Percentiles rank a stretch among this genome's conserved stretches.
Evolutionary conservation across 2,797 vertebrate genomes (phyloP).

Genomic region (Brachyalestes nurse): DNA sequence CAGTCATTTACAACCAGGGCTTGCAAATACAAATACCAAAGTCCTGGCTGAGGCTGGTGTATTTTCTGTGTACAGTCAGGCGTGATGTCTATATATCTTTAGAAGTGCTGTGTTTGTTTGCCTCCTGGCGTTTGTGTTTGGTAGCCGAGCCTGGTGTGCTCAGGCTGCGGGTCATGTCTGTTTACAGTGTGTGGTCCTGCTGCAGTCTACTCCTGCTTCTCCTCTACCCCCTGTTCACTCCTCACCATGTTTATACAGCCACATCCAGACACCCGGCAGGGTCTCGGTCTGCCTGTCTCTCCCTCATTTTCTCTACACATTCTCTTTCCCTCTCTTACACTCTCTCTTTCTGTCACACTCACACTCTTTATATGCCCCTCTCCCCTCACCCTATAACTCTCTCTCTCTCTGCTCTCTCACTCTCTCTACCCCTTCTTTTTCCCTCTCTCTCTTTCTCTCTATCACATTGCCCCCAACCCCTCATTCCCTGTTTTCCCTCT

Average conservation of each 20-base stretch:
- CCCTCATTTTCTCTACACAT: conserved; percentile 14
- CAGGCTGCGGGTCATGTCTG: conserved; percentile 55
- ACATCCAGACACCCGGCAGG: conserved; percentile 31
- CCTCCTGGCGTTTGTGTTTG: conserved; percentile 49
- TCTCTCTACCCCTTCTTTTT: neutral
- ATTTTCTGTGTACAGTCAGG: conserved; percentile 35
- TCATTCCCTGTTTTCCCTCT: conserved; percentile 8
- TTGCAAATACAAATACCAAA: conserved; percentile 32
- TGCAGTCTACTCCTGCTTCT: conserved; percentile 42
- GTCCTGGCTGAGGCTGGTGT: conserved; percentile 27
- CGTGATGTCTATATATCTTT: conserved; percentile 47
- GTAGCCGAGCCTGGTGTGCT: conserved; percentile 44
- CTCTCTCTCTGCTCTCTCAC: neutral
- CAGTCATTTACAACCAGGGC: conserved; percentile 20
- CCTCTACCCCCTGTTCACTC: conserved; percentile 45
- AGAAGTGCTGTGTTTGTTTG: conserved; percentile 47
- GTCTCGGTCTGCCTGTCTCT: neutral
- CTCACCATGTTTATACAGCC: conserved; percentile 45
- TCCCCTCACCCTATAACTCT: no score
- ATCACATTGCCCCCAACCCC: no score
- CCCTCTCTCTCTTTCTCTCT: neutral
- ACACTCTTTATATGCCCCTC: neutral
- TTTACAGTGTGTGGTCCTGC: conserved; percentile 52
- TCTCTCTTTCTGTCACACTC: neutral
- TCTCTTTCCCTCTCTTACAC: conserved; percentile 37